Base-by-base conservation (phyloP, 2,888 invertebrate genomes). In the Platycheirus rosarum region DNA sequence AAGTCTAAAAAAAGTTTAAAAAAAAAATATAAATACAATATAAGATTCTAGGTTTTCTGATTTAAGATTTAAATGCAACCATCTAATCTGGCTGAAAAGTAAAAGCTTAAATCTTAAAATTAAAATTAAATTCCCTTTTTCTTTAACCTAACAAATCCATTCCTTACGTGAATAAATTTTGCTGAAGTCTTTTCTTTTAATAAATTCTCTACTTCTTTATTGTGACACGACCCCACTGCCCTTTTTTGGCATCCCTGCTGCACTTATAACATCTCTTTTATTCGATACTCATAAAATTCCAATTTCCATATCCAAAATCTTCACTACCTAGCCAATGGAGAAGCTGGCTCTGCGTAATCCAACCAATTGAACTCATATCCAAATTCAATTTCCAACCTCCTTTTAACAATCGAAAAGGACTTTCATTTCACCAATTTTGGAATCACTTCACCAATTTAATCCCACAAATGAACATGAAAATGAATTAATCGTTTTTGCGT, bases 391-490 rank as follows among this genome's bases (percentile, higher is more conserved):
- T 32, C 29, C 9, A 23, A 9, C 46, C 37, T 35, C 23, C 32
- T 32, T 32, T 13, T 51, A 9, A 23, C 65, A 65, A 53, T 46
- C 44, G 9, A 16, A 66, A 79, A 79, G 79, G 79, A 79, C 79
- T 79, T 79, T 79, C 79, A 63, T 75, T 75, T 79, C 42, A 46
- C 79, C 79, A 57, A 65, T 65, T 75, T 75, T 40, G 75, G 75
- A 57, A 75, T 23, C 46, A 75, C 69, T 75, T 69, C 57, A 65
- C 69, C 79, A 79, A 79, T 75, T 75, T 63, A 65, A 75, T 69
- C 63, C 75, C 75, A 79, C 75, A 75, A 75, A 75, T 79, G 74
- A 79, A 79, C 62, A 74, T 79, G 79, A 55, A 79, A 74, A 69
- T 69, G 79, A 79, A 69, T 79, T 75, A 79, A 75, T 75, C 57